Conservation (phyloP, 2,113 vertebrate genomes). For the Todiramphus chloris region DNA sequence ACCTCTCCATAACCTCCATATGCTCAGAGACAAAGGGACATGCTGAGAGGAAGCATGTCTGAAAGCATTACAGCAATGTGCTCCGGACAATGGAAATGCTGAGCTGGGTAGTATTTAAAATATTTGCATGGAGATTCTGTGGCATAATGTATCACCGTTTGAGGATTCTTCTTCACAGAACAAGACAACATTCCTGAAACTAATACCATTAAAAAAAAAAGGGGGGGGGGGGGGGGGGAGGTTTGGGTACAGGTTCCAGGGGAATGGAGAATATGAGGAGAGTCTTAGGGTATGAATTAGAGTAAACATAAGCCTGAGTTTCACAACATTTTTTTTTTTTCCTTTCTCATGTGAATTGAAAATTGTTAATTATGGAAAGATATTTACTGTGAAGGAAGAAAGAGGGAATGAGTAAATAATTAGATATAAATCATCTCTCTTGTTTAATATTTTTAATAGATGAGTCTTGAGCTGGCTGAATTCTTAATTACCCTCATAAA, state of each 20-base stretch:
- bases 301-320: not conserved
- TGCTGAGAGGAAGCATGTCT: not conserved
- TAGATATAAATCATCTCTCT: not conserved
- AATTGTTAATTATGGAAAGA: not conserved
- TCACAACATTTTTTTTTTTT: not conserved
- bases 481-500: not conserved
- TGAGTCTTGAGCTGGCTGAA: not conserved
- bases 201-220: not conserved
- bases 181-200: not conserved
- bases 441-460: not conserved
- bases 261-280: not conserved
- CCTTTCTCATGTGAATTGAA: not conserved
- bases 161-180: not conserved
- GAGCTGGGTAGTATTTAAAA: conserved; percentile 13
- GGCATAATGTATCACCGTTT: not conserved
- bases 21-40: conserved; percentile 9
- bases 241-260: not conserved
- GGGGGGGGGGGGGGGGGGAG: no score
- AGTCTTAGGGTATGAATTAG: not conserved
- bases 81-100: conserved; percentile 19
- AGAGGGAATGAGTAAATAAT: not conserved
- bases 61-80: conserved; percentile 27
- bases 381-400: not conserved
- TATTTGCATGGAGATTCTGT: conserved; percentile 17
- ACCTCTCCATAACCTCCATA: conserved; percentile 24